These are phyloP conservation scores for Willowsia nigromaculata DNA, from an alignment of 2,888 invertebrate species.

Conservation along the genomic window DNA sequence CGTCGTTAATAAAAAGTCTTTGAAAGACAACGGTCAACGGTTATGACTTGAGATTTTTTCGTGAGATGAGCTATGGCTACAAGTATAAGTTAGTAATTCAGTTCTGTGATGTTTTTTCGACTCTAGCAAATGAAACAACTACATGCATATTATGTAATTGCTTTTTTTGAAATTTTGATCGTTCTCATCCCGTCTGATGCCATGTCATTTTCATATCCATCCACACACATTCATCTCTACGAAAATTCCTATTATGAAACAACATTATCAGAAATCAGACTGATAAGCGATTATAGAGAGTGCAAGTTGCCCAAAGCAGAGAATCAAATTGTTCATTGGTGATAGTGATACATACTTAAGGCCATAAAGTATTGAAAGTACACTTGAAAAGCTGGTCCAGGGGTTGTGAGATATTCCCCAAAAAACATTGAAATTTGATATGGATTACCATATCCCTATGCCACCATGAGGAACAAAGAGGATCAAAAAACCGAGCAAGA, in stretches of 20 bases:
- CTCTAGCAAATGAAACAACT: not conserved
- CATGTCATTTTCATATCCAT: not conserved
- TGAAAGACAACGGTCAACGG: not conserved
- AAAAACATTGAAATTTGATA: constrained; percentile 7
- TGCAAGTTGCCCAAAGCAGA: not conserved
- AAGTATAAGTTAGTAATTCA: too few relatives aligned
- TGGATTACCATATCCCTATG: not conserved
- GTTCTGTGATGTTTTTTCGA: too few relatives aligned
- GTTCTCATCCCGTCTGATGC: not conserved
- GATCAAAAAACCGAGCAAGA: not conserved
- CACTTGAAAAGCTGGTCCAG: not conserved
- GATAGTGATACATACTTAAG: not conserved
- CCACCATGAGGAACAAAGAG: constrained; percentile 12
- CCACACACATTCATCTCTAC: not conserved
- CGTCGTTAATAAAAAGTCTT: too few relatives aligned
- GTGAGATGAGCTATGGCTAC: not conserved
- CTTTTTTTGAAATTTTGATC: not conserved
- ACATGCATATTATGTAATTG: not conserved
- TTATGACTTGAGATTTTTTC: not conserved
- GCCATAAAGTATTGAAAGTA: not conserved
- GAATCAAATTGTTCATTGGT: not conserved
- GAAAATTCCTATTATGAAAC: not conserved
- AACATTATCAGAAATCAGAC: not conserved
- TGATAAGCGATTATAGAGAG: not conserved
- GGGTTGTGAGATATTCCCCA: constrained; percentile 22